Base-by-base conservation (phyloP, 2,113 vertebrate genomes). In the Ceuthmochares aereus region DNA sequence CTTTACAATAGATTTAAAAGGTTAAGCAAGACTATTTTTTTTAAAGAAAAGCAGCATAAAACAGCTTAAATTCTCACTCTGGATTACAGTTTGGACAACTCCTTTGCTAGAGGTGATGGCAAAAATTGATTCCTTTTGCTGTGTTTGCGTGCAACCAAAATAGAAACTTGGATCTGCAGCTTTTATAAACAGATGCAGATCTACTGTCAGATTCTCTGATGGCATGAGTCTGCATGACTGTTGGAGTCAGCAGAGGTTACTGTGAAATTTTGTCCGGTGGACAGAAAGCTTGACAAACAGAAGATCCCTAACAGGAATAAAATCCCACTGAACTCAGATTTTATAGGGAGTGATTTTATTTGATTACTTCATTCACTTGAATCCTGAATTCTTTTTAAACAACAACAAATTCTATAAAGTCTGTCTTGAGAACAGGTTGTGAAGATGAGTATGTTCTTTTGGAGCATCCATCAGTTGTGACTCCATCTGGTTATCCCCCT, bases 51-150 rank as follows among this genome's bases (percentile, higher is more conserved):
- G 6, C 68, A 52, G 9, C 64, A 34, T 20, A 55, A 86, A 75
- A 1, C 2, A 0, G 10, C 34, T 87, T 88, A 29, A 80, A 59
- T 79, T 93, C 25, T 91, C 7, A 36, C 75, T 89, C 72, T 93
- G 83, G 20, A 3, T 96, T 96, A 95, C 90, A 60, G 36, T 95
- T 96, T 97, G 95, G 95, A 96, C 95, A 97, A 95, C 40, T 96
- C 93, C 96, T 97, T 96, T 97, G 96, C 96, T 92, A 75, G 95
- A 95, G 93, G 14, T 40, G 32, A 70, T 81, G 43, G 60, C 40
- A 34, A 80, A 82, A 94, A 91, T 20, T 47, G 9, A 5, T 66
- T 90, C 25, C 10, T 90, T 92, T 73, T 89, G 58, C 58, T 76
- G 13, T 45, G 6, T 62, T 89, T 3, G 8, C 3, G 4, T 25